Percentiles rank a stretch among this genome's conserved stretches.
These are phyloP conservation scores for Drosophila kuntzei DNA, from an alignment of 2,888 invertebrate species.

Conservation along the genomic window DNA sequence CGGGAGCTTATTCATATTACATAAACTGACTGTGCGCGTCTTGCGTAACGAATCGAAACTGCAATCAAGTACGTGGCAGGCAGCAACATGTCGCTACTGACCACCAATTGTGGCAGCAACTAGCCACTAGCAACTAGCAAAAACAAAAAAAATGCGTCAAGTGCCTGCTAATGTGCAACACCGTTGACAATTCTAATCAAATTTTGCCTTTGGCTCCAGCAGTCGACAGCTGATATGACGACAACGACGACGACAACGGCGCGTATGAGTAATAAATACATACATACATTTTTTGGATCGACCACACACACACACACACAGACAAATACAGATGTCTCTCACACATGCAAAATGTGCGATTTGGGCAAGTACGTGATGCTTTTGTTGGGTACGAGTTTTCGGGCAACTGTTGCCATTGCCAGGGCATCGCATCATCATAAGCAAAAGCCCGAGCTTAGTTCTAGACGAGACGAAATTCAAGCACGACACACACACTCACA, in stretches of 20 bases:
- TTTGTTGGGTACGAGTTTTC: conserved; percentile 67
- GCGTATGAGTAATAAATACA: conserved; percentile 53
- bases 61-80: conserved; percentile 52
- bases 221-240: conserved; percentile 32
- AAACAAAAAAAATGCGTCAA: conserved; percentile 7
- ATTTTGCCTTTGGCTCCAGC: conserved; percentile 25
- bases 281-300: conserved; percentile 53
- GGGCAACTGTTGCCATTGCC: conserved; percentile 74
- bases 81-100: conserved; percentile 25
- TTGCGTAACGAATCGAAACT: conserved; percentile 79
- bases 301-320: conserved; percentile 34
- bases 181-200: conserved; percentile 75
- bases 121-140: too few relatives aligned
- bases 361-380: conserved; percentile 76
- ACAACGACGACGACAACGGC: conserved; percentile 20
- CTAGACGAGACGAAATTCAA: conserved; percentile 32
- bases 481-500: conserved; percentile 13
- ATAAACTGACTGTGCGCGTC: conserved; percentile 77
- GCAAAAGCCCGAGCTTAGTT: conserved; percentile 33
- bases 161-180: conserved; percentile 56
- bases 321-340: conserved; percentile 20
- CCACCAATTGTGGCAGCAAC: conserved; percentile 24
- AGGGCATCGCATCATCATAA: conserved; percentile 52
- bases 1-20: conserved; percentile 77
- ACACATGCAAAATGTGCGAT: conserved; percentile 73